phyloP scores from a whole-genome alignment of 1,140 invertebrate species.

The Coptotermes formosanus region DNA sequence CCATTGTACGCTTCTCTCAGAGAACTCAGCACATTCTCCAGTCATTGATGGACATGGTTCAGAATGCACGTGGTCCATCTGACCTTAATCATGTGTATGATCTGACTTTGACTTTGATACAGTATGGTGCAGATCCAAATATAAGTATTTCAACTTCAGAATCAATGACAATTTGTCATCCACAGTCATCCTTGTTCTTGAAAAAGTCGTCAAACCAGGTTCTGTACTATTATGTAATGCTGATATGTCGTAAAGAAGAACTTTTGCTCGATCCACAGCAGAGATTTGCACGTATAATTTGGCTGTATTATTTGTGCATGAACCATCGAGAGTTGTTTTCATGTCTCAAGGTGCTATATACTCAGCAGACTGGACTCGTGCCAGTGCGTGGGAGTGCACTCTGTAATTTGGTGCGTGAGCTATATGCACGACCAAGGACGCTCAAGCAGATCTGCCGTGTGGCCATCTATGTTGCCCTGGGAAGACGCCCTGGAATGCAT shows the following conservation, averaged over 20 bases:
- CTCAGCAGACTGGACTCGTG: slow-evolving; percentile 64
- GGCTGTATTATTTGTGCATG: slow-evolving; percentile 68
- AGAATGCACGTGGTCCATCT: slow-evolving; percentile 59
- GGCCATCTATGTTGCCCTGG: slow-evolving; percentile 62
- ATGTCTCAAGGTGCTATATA: slow-evolving; percentile 60
- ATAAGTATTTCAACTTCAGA: slow-evolving; percentile 46
- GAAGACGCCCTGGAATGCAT: slow-evolving; percentile 59
- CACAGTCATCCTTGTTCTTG: slow-evolving; percentile 54
- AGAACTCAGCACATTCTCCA: slow-evolving; percentile 66
- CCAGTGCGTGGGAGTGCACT: slow-evolving; percentile 61
- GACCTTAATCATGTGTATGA: slow-evolving; percentile 70
- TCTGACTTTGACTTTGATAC: slow-evolving; percentile 62
- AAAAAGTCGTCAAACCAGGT: slow-evolving; percentile 63
- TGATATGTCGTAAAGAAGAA: slow-evolving; percentile 66
- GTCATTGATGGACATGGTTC: slow-evolving; percentile 67
- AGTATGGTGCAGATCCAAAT: slow-evolving; percentile 64
- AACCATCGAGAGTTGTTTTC: slow-evolving; percentile 62
- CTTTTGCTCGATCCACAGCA: slow-evolving; percentile 62
- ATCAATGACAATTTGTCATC: slow-evolving; percentile 19
- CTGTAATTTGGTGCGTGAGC: slow-evolving; percentile 57
- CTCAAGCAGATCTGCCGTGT: slow-evolving; percentile 66
- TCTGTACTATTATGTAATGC: slow-evolving; percentile 66
- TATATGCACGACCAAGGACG: slow-evolving; percentile 61
- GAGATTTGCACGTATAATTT: slow-evolving; percentile 62
- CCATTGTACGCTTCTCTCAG: slow-evolving; percentile 55